Base-by-base conservation (phyloP, 2,113 vertebrate genomes). In the Cochlearius cochlearius region DNA sequence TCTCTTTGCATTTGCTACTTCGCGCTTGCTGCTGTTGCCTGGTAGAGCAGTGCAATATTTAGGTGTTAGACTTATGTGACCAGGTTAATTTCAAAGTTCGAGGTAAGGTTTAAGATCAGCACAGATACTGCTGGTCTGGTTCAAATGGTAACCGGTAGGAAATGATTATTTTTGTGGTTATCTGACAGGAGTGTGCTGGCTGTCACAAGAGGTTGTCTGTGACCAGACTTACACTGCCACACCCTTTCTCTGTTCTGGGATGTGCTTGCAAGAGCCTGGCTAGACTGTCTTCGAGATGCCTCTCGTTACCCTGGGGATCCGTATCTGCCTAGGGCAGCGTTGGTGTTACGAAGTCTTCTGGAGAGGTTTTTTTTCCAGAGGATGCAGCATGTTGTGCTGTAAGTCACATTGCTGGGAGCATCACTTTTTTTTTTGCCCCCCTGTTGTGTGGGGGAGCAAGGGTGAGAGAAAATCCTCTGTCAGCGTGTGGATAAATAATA, bases 281-380 rank as follows among this genome's bases (percentile, higher is more conserved):
- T 83, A 59, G 69, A 47, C 26, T 60, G 25, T 72, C 76, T 53
- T 72, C 5, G 9, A 22, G 74, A 11, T 62, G n/a, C 27, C 22
- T 64, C 32, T 69, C 7, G 0, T 49, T 69, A 22, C 26, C 19
- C 64, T 56, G 68, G 56, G 66, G 52, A 80, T 69, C 69, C 1
- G 0, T 53, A 5, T 56, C 58, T 78, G 78, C 67, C 52, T 36
- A 27, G 49, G 56, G 55, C 74, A 56, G 49, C 0, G 0, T 20
- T 86, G 64, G 22, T 88, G 22, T 38, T 62, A 29, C 1, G 26
- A 86, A 32, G 45, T 76, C 45, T 83, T 62, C 45, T n/a, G 32
- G 39, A 59, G 39, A 19, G 11, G 7, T 21, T 36, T 78, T 90
- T 90, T 81, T 71, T 19, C 41, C 20, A 47, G 49, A 62, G 53